Conservation (phyloP, 2,888 invertebrate genomes). For the Eupithecia vulgata region DNA sequence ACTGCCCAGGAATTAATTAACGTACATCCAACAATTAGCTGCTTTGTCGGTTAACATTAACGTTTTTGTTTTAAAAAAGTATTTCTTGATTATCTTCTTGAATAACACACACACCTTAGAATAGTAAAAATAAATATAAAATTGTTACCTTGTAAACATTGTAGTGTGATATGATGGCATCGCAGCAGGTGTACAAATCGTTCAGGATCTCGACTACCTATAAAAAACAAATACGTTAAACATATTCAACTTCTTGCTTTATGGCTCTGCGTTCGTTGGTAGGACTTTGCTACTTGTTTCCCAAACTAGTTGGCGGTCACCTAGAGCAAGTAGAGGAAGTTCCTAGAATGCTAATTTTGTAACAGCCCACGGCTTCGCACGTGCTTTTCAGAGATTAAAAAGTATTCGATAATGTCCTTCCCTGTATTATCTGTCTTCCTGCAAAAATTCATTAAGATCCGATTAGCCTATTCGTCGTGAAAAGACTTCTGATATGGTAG, state of each 20-base stretch:
- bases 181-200: slow-evolving; percentile 94
- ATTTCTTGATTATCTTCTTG: too few species aligned
- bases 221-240: neutral
- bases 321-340: too few species aligned
- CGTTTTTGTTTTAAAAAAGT: too few species aligned
- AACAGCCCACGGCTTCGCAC: neutral
- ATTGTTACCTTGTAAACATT: slow-evolving; percentile 91
- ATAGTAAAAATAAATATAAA: neutral
- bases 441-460: neutral
- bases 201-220: slow-evolving; percentile 94
- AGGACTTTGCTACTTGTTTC: too few species aligned
- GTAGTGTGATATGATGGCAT: slow-evolving; percentile 93
- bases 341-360: neutral
- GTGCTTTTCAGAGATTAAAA: neutral
- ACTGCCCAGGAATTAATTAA: neutral
- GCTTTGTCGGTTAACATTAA: too few species aligned
- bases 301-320: too few species aligned
- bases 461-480: neutral
- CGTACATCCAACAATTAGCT: too few species aligned
- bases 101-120: too few species aligned
- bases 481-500: neutral
- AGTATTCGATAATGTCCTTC: neutral
- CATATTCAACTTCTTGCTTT: neutral
- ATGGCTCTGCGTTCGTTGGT: neutral
- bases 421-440: neutral